These are phyloP conservation scores for Aphelenchoides fujianensis DNA, from an alignment of 1,140 invertebrate species.

Conservation along the genomic window DNA sequence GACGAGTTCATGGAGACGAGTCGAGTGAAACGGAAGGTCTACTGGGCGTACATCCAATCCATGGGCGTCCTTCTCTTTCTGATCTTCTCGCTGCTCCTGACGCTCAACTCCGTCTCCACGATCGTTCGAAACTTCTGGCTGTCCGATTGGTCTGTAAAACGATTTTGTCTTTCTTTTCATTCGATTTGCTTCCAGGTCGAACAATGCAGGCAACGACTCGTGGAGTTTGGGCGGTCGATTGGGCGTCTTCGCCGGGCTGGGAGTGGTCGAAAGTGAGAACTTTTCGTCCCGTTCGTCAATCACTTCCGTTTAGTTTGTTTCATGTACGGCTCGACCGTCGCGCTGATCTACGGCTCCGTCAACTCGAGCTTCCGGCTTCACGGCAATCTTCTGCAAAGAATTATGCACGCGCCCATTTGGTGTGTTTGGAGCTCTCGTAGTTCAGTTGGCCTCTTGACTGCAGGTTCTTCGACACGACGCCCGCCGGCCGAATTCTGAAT, in stretches of 20 bases:
- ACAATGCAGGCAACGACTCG: not conserved
- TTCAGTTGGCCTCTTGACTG: too few relatives aligned
- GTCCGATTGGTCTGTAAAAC: constrained; percentile 63
- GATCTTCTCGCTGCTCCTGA: constrained; percentile 42
- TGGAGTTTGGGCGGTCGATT: not conserved
- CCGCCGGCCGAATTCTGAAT: too few relatives aligned
- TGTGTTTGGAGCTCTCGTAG: too few relatives aligned
- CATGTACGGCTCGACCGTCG: constrained; percentile 52
- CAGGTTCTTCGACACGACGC: too few relatives aligned
- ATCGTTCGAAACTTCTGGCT: constrained; percentile 62
- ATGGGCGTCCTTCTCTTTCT: constrained; percentile 49
- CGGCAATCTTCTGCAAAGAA: constrained; percentile 71
- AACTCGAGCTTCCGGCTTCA: constrained; percentile 75
- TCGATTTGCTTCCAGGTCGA: constrained; percentile 2
- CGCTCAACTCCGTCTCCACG: constrained; percentile 49
- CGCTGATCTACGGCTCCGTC: constrained; percentile 63
- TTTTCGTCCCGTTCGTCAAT: not conserved
- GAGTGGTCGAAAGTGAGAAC: not conserved
- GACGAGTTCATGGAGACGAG: constrained; percentile 57
- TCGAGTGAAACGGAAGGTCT: constrained; percentile 58
- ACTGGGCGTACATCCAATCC: constrained; percentile 60
- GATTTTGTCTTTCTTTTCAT: not conserved
- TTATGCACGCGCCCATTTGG: constrained; percentile 70
- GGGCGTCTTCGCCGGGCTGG: not conserved
- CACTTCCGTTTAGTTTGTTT: constrained; percentile 22